Evolutionary conservation across 2,888 invertebrate species (phyloP).

Genomic region (Julus scanicus): DNA sequence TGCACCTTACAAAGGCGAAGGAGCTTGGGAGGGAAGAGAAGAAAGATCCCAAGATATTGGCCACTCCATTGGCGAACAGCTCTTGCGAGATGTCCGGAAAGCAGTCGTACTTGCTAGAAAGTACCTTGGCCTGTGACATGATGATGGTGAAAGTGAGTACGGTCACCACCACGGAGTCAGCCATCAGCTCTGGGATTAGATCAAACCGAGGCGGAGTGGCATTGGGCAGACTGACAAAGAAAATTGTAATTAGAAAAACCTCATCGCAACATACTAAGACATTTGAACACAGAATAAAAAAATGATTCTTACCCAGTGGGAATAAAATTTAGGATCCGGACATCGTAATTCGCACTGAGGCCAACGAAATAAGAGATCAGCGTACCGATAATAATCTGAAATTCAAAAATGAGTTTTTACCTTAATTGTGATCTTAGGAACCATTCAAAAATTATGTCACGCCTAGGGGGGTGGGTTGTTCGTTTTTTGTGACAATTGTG

Average conservation of each 20-base stretch:
- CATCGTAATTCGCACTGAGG: constrained; percentile 46
- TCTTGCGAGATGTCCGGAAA: constrained; percentile 56
- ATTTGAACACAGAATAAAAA: neutral
- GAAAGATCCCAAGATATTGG: constrained; percentile 54
- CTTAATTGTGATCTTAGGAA: too few species aligned
- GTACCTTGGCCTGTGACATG: constrained; percentile 56
- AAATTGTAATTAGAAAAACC: neutral
- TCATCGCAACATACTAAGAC: too few species aligned
- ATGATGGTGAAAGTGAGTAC: constrained; percentile 56
- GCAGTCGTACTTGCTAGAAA: constrained; percentile 55
- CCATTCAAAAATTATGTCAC: too few species aligned
- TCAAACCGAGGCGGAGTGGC: constrained; percentile 46
- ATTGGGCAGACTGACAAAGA: constrained; percentile 36
- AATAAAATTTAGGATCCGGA: constrained; percentile 49
- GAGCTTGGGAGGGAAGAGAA: constrained; percentile 52
- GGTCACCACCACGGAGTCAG: constrained; percentile 51
- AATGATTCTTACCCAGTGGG: constrained; percentile 53
- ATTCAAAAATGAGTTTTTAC: neutral
- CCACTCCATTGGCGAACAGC: constrained; percentile 53
- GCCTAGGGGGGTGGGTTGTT: too few species aligned
- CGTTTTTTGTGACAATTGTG: too few species aligned
- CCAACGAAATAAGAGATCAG: constrained; percentile 49
- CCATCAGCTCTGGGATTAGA: constrained; percentile 48
- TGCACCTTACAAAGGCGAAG: constrained; percentile 55
- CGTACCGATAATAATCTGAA: constrained; percentile 70